Conservation (phyloP, 2,888 invertebrate genomes). For the Acrobeloides nanus region DNA sequence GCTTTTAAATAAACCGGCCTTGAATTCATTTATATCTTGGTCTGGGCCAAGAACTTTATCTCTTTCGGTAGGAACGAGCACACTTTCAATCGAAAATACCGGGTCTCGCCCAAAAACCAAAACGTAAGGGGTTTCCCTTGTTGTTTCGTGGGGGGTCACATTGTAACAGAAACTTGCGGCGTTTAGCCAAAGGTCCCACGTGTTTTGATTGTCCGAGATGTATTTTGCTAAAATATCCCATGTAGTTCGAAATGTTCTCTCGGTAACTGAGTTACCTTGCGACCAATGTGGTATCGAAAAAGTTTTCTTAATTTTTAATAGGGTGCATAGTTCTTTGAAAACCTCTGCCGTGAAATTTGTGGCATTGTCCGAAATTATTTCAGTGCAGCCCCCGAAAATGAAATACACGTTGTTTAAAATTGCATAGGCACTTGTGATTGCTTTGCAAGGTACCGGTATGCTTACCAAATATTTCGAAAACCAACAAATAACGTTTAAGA, state of each 20-base stretch:
- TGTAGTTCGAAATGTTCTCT: conserved; percentile 8
- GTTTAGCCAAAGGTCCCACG: background rate
- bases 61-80: conserved; percentile 6
- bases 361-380: conserved; percentile 7
- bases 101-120: conserved; percentile 5
- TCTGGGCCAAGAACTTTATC: background rate
- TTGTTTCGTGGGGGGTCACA: background rate
- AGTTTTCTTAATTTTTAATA: background rate
- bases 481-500: conserved; percentile 4
- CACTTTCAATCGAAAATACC: background rate
- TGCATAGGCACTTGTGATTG: conserved; percentile 6
- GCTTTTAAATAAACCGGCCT: too few relatives aligned
- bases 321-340: background rate
- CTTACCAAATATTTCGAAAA: conserved; percentile 26
- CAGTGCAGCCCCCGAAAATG: background rate
- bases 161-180: conserved; percentile 9
- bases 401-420: conserved; percentile 4
- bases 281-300: background rate
- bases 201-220: background rate
- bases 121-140: conserved; percentile 6
- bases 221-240: conserved; percentile 4
- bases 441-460: conserved; percentile 28
- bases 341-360: conserved; percentile 4
- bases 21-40: too few relatives aligned
- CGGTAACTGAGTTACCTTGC: conserved; percentile 7